phyloP scores from a whole-genome alignment of 2,888 invertebrate species.

The Allygus modestus region DNA sequence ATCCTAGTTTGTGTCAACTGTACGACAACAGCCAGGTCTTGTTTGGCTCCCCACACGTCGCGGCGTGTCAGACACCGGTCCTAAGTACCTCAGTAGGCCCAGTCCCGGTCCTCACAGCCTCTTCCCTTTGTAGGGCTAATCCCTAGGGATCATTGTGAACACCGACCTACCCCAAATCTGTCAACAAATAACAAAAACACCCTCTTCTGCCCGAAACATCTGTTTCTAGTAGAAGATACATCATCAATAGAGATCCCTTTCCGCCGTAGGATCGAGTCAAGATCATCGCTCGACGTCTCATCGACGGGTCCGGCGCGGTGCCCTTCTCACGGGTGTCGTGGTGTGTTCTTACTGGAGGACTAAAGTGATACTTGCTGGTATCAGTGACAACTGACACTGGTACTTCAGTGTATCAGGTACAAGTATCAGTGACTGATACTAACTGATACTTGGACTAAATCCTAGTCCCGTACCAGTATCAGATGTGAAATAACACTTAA shows the following conservation, averaged over 20 bases:
- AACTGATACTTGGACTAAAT: too few species aligned
- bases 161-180: conserved; percentile 58
- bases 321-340: background rate
- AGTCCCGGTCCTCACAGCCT: conserved; percentile 5
- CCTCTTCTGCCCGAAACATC: conserved; percentile 54
- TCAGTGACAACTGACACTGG: too few species aligned
- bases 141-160: conserved; percentile 35
- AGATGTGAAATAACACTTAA: too few species aligned
- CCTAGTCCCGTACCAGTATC: too few species aligned
- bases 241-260: conserved; percentile 44
- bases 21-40: background rate
- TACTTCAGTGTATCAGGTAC: too few species aligned
- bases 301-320: too few species aligned
- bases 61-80: background rate
- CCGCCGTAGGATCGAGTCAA: conserved; percentile 52
- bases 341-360: background rate
- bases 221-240: conserved; percentile 57
- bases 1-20: too few species aligned
- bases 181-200: conserved; percentile 63
- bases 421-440: too few species aligned
- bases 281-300: conserved; percentile 41
- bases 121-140: conserved; percentile 41
- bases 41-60: background rate
- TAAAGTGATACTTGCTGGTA: too few species aligned
- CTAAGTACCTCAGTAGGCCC: conserved; percentile 2